Evolutionary conservation across 2,797 vertebrate species (phyloP).

Genomic region (Botia kubotai): DNA sequence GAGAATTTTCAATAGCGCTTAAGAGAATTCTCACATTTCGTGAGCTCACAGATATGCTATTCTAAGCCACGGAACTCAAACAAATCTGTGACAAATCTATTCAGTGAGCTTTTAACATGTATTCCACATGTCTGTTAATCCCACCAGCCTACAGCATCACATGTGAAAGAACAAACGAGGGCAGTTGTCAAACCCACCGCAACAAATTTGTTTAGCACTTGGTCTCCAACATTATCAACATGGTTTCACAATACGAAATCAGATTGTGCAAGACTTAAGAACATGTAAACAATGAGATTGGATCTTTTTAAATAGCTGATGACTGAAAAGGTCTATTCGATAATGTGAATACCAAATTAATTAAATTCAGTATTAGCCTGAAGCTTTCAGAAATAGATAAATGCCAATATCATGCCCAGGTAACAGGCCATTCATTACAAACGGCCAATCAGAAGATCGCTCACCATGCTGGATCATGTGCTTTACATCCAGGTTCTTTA

Average conservation of each 20-base stretch:
- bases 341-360: background rate
- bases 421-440: background rate
- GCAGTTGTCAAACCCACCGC: slow-evolving; percentile 8
- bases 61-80: slow-evolving; percentile 27
- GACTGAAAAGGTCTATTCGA: background rate
- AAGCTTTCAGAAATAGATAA: background rate
- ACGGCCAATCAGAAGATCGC: too few species aligned
- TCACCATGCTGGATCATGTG: background rate
- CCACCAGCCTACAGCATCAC: slow-evolving; percentile 36
- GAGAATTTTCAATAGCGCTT: slow-evolving; percentile 53
- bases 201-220: slow-evolving; percentile 31
- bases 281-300: background rate
- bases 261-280: slow-evolving; percentile 2
- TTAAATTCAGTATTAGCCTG: background rate
- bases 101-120: slow-evolving; percentile 29
- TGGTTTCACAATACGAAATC: background rate
- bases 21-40: slow-evolving; percentile 54
- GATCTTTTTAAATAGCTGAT: background rate
- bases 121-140: slow-evolving; percentile 46
- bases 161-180: slow-evolving; percentile 22
- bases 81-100: slow-evolving; percentile 52
- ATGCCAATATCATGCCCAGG: background rate
- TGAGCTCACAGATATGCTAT: slow-evolving; percentile 34
- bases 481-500: background rate
- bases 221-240: background rate